phyloP scores from a whole-genome alignment of 1,140 invertebrate genomes.

The Glossosoma conforme region DNA sequence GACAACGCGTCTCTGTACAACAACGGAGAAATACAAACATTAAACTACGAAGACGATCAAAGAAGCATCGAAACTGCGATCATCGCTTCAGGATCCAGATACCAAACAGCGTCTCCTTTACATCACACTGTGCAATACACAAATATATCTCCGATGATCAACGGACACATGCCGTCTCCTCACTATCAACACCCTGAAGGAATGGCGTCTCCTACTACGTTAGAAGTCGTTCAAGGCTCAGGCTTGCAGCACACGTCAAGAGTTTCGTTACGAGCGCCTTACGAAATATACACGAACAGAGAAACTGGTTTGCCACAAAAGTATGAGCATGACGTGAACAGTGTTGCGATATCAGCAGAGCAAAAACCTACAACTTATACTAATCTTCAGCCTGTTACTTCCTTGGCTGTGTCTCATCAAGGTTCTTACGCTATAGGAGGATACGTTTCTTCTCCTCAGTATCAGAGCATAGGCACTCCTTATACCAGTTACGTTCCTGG shows the following conservation, averaged over 20 bases:
- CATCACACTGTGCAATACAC: constrained; percentile 26
- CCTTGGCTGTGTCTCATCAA: constrained; percentile 31
- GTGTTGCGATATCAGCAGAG: constrained; percentile 35
- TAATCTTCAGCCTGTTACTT: constrained; percentile 46
- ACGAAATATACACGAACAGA: neutral
- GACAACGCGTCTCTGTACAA: constrained; percentile 13
- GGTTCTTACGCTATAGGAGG: constrained; percentile 34
- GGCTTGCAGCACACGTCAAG: constrained; percentile 43
- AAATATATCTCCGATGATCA: constrained; percentile 24
- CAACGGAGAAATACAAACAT: constrained; percentile 27
- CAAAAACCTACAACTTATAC: constrained; percentile 40
- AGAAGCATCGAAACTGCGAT: constrained; percentile 15
- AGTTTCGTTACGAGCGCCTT: constrained; percentile 35
- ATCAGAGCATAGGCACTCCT: constrained; percentile 12
- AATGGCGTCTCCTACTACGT: constrained; percentile 35
- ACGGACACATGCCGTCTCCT: constrained; percentile 35
- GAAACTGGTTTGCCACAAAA: constrained; percentile 39
- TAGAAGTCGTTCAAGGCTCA: constrained; percentile 46
- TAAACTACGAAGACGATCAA: constrained; percentile 18
- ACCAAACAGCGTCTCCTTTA: constrained; percentile 26
- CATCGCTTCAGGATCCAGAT: constrained; percentile 29
- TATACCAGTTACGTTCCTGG: constrained; percentile 25
- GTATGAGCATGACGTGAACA: constrained; percentile 43
- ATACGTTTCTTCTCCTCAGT: constrained; percentile 34
- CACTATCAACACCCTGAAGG: constrained; percentile 36